Percentiles rank a stretch among this genome's conserved stretches.
phyloP scores from a whole-genome alignment of 2,113 vertebrate species.

The Micronycteris hirsuta region DNA sequence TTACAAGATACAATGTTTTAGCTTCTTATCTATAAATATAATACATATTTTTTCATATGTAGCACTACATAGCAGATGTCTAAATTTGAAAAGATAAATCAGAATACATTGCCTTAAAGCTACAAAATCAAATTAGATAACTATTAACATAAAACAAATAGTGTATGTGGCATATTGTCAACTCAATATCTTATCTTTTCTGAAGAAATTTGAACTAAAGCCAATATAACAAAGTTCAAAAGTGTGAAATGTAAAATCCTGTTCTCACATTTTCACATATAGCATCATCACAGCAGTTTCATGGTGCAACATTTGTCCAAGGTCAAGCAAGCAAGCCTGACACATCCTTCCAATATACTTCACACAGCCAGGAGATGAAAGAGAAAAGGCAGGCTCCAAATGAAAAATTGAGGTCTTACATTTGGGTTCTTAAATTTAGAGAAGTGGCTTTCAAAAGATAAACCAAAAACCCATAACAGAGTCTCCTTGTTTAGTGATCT shows the following conservation, averaged over 20 bases:
- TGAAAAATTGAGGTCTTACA: background rate
- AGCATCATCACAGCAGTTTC: rapidly evolving
- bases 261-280: background rate
- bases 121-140: background rate
- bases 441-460: background rate
- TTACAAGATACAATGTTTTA: background rate
- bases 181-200: background rate
- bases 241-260: background rate
- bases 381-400: background rate
- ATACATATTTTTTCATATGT: background rate
- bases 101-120: background rate
- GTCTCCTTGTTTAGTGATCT: background rate
- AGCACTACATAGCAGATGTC: background rate
- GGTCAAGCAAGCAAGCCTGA: background rate
- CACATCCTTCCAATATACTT: rapidly evolving
- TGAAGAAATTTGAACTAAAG: background rate
- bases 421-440: background rate
- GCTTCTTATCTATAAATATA: constrained; percentile 22
- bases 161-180: background rate
- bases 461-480: background rate
- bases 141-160: background rate
- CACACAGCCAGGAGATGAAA: rapidly evolving
- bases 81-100: constrained; percentile 5
- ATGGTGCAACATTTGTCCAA: background rate
- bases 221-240: background rate